Evolutionary conservation across 1,140 invertebrate species (phyloP), one percentile per base, ranked within the genome.

Genomic region (Sitophilus oryzae): DNA sequence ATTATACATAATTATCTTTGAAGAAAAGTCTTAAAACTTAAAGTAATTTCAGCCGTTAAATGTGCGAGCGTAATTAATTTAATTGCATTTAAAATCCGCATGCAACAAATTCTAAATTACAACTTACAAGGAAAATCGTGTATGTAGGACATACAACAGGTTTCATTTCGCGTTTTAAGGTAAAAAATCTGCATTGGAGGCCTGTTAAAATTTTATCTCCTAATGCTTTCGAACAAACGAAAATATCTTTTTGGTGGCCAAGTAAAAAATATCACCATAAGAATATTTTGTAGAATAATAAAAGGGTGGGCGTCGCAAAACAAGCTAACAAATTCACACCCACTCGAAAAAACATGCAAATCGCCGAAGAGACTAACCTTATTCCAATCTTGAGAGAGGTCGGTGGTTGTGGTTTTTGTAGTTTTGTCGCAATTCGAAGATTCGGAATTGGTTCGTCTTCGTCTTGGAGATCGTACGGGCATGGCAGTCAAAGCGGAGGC

Each of bases 341-440:
- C 47, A 63, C 62, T 59, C 61, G 37, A 23, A 19, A 4, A 18
- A 16, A 14, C 20, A 43, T 10, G 15, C 52, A 66, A 65, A 23
- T 67, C 65, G 42, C 66, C 66, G 20, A 64, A 65, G 30, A 62
- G 50, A 49, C 68, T 64, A 52, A 70, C 66, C 56, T 67, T 61
- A 52, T 60, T 65, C 67, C 70, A 71, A 30, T 63, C 60, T 56
- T 60, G 57, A 11, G 51, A 51, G 21, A 35, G 21, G 21, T 43
- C 52, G 44, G 58, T 54, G 22, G 55, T 58, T 15, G 45, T 46
- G 34, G 50, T 34, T 21, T 49, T 52, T 56, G 65, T 66, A 4
- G 34, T 48, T 49, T 63, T 63, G 4, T 65, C 60, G 45, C 56
- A 59, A 46, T 56, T 59, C 14, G 63, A 61, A 11, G 58, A 63